These are phyloP conservation scores for Castor canadensis DNA, from an alignment of 2,113 vertebrate species.

Conservation along the genomic window DNA sequence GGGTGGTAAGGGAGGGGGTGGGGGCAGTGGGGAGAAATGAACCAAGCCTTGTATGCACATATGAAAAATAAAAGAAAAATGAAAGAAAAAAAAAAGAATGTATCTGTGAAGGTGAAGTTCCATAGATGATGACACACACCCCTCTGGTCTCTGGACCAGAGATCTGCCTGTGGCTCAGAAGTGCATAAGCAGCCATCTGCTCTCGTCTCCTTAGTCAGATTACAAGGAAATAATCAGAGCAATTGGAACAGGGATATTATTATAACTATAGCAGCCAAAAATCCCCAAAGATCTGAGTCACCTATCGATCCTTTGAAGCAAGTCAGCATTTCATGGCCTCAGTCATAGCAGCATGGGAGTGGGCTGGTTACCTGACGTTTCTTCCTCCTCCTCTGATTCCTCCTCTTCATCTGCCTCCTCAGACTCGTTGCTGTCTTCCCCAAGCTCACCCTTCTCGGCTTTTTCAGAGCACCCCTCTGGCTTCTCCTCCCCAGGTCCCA, in stretches of 20 bases:
- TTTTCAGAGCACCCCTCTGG: constrained; percentile 82
- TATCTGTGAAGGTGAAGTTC: too few species aligned
- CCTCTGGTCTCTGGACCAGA: background rate
- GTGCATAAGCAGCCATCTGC: background rate
- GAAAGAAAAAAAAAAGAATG: too few species aligned
- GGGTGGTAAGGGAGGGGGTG: too few species aligned
- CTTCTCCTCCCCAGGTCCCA: constrained; percentile 78
- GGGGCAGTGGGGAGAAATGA: too few species aligned
- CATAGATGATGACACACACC: background rate
- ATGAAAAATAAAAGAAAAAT: too few species aligned
- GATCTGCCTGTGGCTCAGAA: too few species aligned
- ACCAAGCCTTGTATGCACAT: too few species aligned
- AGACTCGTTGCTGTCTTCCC: constrained; percentile 80
- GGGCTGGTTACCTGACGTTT: constrained; percentile 89
- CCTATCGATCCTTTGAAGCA: background rate
- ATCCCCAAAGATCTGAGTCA: background rate
- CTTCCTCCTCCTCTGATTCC: constrained; percentile 83
- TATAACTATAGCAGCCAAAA: background rate
- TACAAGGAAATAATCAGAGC: background rate
- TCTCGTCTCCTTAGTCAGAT: background rate
- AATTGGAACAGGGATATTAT: background rate
- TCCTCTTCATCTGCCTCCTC: constrained; percentile 81
- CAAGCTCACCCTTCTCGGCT: constrained; percentile 68
- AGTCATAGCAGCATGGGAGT: background rate
- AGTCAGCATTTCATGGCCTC: background rate